A percentile compares a stretch with the other conserved stretches of the same genome.
phyloP scores from a whole-genome alignment of 2,797 vertebrate genomes.

The Sebastolobus alascanus region DNA sequence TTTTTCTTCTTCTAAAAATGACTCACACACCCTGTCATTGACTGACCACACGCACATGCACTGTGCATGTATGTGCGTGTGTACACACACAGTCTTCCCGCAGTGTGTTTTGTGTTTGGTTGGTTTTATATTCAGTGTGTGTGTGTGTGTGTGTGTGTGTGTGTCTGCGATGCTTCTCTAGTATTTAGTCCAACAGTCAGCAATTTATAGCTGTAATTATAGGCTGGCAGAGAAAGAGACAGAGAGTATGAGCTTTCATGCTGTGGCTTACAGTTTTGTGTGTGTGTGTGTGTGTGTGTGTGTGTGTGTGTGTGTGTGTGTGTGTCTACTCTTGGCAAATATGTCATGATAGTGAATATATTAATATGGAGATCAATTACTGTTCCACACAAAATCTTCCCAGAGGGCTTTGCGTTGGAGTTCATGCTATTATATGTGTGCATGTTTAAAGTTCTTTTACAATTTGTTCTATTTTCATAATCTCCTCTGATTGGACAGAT shows the following conservation, averaged over 20 bases:
- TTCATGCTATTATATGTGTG: conserved; percentile 1
- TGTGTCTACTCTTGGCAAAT: conserved; percentile 44
- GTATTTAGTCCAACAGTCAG: conserved; percentile 71
- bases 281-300: not conserved
- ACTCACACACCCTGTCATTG: conserved; percentile 75
- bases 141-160: conserved; percentile 17
- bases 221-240: conserved; percentile 64
- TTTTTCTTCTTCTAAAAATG: conserved; percentile 72
- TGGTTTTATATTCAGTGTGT: conserved; percentile 41
- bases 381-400: conserved; percentile 6
- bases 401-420: conserved; percentile 5
- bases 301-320: conserved; percentile 5
- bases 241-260: conserved; percentile 48
- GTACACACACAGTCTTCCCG: conserved; percentile 9
- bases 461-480: conserved; percentile 17
- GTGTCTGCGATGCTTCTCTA: conserved; percentile 41
- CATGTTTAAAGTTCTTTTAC: conserved; percentile 9
- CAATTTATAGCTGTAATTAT: conserved; percentile 82
- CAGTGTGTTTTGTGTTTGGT: conserved; percentile 46
- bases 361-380: conserved; percentile 48
- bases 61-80: conserved; percentile 2
- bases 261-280: conserved; percentile 48
- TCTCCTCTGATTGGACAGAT: conserved; percentile 4
- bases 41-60: conserved; percentile 66
- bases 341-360: conserved; percentile 56